Conservation (phyloP, 23 tunicate genomes). For the Clavelina lepadiformis region DNA sequence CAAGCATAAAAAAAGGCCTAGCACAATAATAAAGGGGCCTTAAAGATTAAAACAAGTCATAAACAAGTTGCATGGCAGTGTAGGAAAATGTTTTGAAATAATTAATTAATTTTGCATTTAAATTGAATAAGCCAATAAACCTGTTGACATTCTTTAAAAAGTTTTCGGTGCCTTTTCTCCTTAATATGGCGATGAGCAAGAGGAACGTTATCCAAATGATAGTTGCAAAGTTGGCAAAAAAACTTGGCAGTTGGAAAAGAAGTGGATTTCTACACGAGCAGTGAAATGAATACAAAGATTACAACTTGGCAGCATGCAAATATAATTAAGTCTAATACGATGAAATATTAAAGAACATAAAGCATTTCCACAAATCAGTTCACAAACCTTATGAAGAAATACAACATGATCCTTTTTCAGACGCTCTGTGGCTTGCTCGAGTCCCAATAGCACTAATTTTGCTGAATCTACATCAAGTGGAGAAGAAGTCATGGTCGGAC, state of each 20-base stretch:
- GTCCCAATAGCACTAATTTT: slow-evolving; percentile 31
- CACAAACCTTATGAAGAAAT: slow-evolving; percentile 47
- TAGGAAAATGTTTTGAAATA: no score
- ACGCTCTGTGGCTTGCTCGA: slow-evolving; percentile 51
- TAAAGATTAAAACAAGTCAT: neutral
- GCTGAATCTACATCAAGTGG: slow-evolving; percentile 14
- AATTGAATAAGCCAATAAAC: no score
- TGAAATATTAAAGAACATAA: neutral
- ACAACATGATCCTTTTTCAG: slow-evolving; percentile 45
- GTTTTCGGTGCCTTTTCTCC: slow-evolving; percentile 68
- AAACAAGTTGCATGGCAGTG: no score
- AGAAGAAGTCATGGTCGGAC: no score
- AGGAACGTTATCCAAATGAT: slow-evolving; percentile 54
- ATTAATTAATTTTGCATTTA: no score
- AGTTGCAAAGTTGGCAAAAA: slow-evolving; percentile 58
- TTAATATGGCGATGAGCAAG: slow-evolving; percentile 68
- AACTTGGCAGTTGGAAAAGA: slow-evolving; percentile 57
- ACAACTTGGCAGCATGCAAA: neutral
- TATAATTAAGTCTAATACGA: neutral
- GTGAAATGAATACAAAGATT: neutral
- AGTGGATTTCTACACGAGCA: slow-evolving; percentile 40
- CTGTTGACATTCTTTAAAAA: slow-evolving; percentile 55
- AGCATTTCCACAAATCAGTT: neutral
- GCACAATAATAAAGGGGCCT: neutral
- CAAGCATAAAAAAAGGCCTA: neutral